A percentile compares a stretch with the other conserved stretches of the same genome.
These are phyloP conservation scores for Pseudococcus longispinus DNA, from an alignment of 2,888 invertebrate genomes.

Conservation along the genomic window DNA sequence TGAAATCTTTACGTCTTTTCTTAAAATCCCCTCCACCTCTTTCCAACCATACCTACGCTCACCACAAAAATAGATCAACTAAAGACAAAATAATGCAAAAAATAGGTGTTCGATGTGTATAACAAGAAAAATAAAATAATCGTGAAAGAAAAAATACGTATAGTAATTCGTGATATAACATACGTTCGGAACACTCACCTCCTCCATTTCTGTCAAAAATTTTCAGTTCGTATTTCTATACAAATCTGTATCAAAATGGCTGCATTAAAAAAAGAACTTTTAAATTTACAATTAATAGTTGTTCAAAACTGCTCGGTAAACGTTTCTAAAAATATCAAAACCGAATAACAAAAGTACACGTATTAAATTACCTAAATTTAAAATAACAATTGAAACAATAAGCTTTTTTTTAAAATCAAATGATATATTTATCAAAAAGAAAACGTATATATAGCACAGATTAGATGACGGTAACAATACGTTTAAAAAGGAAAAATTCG, in stretches of 20 bases:
- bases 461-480: neutral
- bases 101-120: neutral
- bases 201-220: neutral
- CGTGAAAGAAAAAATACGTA: neutral
- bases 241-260: neutral
- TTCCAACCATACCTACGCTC: neutral
- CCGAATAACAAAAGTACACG: neutral
- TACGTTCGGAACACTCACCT: neutral
- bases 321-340: neutral
- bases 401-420: neutral
- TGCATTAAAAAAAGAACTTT: neutral
- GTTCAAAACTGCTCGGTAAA: neutral
- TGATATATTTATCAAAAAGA: neutral
- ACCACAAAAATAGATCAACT: neutral
- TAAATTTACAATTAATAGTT: neutral
- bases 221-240: neutral
- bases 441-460: neutral
- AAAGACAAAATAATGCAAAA: neutral
- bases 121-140: slow-evolving; percentile 7
- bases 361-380: neutral
- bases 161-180: neutral
- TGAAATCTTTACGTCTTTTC: neutral
- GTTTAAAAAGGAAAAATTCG: neutral
- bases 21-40: neutral
- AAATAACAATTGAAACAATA: neutral